Conservation (phyloP, 2,797 vertebrate species). For the Malacoraja senta region DNA sequence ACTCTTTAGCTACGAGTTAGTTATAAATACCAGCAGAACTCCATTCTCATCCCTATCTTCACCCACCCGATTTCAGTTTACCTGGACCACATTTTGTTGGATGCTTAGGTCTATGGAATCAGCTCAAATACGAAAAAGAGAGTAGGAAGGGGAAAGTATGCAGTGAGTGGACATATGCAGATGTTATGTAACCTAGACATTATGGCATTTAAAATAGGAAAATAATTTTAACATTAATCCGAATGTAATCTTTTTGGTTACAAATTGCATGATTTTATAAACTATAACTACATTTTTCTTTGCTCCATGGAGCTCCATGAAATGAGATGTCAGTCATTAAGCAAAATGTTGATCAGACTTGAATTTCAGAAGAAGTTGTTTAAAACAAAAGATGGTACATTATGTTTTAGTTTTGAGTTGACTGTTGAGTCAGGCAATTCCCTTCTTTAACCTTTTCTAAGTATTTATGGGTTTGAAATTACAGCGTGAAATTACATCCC, state of each 20-base stretch:
- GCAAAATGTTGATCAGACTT: constrained; percentile 15
- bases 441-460: neutral
- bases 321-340: neutral
- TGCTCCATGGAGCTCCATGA: neutral
- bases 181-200: neutral
- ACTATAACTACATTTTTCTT: neutral
- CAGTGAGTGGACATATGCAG: neutral
- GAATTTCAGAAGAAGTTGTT: neutral
- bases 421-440: neutral
- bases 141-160: neutral
- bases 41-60: no score
- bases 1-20: no score
- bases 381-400: neutral
- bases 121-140: neutral
- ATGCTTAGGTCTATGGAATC: neutral
- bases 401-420: neutral
- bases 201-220: neutral
- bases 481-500: neutral
- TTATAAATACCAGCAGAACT: neutral
- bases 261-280: neutral
- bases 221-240: neutral
- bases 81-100: no score
- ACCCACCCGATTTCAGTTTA: neutral
- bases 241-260: neutral
- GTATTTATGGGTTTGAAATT: neutral